Conservation (phyloP, 2,797 vertebrate species). For the Epinephelus awoara region DNA sequence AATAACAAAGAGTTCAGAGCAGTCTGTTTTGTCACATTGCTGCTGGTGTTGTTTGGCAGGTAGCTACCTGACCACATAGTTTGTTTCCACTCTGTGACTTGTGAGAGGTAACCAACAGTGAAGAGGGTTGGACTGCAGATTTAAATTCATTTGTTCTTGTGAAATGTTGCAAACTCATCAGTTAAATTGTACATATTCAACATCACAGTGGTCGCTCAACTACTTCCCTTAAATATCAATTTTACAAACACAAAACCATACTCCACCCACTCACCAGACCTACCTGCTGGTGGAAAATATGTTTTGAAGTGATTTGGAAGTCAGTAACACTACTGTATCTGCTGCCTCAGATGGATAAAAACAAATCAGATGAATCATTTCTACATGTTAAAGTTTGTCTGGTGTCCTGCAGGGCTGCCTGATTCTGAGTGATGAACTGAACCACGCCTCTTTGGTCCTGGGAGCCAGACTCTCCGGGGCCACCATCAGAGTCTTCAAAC, state of each 20-base stretch:
- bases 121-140: background rate
- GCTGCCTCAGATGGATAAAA: background rate
- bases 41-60: conserved; percentile 10
- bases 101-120: background rate
- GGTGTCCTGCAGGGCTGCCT: conserved; percentile 90
- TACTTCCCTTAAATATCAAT: background rate
- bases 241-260: background rate
- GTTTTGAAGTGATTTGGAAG: background rate
- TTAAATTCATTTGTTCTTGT: background rate
- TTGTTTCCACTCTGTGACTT: background rate
- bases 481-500: conserved; percentile 94
- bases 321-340: background rate
- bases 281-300: background rate
- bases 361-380: background rate
- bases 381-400: background rate
- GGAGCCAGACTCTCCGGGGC: conserved; percentile 94
- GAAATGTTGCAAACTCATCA: conserved; percentile 3
- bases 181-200: background rate
- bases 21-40: conserved; percentile 13
- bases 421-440: conserved; percentile 96
- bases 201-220: background rate
- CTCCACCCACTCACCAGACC: background rate
- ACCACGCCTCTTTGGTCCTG: conserved; percentile 93
- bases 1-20: background rate
- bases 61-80: background rate